Base-by-base conservation (phyloP, 2,888 invertebrate genomes). In the Drosophila paranaensis region DNA sequence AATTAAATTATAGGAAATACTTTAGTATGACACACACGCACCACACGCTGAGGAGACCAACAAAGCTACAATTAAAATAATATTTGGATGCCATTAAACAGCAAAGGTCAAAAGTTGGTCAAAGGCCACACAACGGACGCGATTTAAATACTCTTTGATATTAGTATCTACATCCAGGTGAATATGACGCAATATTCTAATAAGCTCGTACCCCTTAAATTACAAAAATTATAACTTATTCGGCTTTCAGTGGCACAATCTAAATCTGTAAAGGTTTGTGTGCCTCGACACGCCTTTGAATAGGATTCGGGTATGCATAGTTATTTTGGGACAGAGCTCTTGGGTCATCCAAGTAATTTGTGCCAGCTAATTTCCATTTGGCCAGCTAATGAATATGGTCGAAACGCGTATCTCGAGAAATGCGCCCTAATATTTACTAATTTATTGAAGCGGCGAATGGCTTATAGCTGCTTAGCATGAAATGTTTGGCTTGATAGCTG, bases 381-480 rank as follows among this genome's bases (percentile, higher is more conserved):
- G 60, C 54, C 54, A 39, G 50, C 64, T 70, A 74, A 79, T 65
- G 75, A 51, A 30, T 39, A 39, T 60, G 42, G 45, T 16, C 42
- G 0, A 27, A 65, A 70, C 64, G 37, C 48, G 65, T 62, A 74
- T 56, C 51, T 58, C 46, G 27, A 67, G 57, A 58, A 54, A 50
- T 64, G 35, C 20, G 50, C 37, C 57, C 11, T 60, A 50, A 66
- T 35, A 71, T 71, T 67, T 63, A 37, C 55, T 57, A 77, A 75
- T 77, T 75, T 60, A 67, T 51, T 69, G 42, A 64, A 48, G 33
- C 50, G 45, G 20, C 55, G 42, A 30, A 39, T 50, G n/a, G 60
- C 66, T 77, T 70, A 77, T 79, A 45, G 62, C 70, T 65, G 70
- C 42, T 57, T 62, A 70, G 57, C 76, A 77, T 77, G 76, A 58